Conservation (phyloP, 2,797 vertebrate genomes). For the Tympanoctomys barrerae region DNA sequence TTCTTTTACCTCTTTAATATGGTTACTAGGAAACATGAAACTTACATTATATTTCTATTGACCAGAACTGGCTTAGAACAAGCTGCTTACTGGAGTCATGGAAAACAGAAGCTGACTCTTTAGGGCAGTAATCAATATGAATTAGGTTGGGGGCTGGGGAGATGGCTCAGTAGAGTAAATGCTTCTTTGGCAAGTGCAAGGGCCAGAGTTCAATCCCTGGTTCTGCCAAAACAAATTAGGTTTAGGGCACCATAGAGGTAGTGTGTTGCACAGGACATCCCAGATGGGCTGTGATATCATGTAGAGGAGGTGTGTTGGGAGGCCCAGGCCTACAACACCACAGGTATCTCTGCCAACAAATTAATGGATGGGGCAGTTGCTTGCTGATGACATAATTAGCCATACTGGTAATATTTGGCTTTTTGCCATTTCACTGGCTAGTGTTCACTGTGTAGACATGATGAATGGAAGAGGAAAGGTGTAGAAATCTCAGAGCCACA, state of each 20-base stretch:
- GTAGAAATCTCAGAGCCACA: not conserved
- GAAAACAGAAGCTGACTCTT: constrained; percentile 27
- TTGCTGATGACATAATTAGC: not conserved
- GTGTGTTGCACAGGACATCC: not conserved
- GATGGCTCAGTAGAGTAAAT: too few species aligned
- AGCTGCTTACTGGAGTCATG: not conserved
- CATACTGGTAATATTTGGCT: not conserved
- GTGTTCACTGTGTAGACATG: not conserved
- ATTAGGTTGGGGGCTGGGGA: not conserved
- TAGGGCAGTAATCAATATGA: not conserved
- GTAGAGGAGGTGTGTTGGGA: not conserved
- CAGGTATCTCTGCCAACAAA: not conserved
- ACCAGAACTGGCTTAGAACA: not conserved
- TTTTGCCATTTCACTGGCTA: not conserved
- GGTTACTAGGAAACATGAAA: not conserved
- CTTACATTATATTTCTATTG: not conserved
- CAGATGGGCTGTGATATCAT: not conserved
- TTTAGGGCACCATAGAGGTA: not conserved
- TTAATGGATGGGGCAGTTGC: accelerated
- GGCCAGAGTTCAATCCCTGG: too few species aligned
- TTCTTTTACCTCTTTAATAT: constrained; percentile 15
- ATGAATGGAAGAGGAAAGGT: too few species aligned
- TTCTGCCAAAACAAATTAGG: too few species aligned
- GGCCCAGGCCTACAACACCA: not conserved
- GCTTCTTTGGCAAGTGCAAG: too few species aligned